A percentile compares a stretch with the other conserved stretches of the same genome.
Evolutionary conservation across 2,888 invertebrate species (phyloP).

Genomic region (Parapristionchus giblindavisi): DNA sequence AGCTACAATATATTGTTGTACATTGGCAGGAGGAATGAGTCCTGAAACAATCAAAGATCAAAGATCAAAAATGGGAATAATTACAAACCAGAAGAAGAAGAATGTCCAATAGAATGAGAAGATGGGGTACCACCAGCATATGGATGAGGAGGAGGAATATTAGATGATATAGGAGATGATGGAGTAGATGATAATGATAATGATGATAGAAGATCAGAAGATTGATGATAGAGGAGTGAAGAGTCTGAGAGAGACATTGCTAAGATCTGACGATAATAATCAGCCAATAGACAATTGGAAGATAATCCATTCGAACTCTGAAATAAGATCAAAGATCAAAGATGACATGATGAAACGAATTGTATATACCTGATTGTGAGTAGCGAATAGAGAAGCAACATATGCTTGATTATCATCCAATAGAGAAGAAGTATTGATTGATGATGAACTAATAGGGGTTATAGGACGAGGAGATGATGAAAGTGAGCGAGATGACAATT

Average conservation of each 20-base stretch:
- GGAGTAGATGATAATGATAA: not conserved
- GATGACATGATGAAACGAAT: not conserved
- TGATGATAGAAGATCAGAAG: not conserved
- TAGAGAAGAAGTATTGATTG: constrained; percentile 17
- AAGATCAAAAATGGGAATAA: no score
- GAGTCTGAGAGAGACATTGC: no score
- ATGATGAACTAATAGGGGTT: no score
- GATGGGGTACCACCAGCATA: constrained; percentile 21
- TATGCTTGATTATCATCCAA: constrained; percentile 31
- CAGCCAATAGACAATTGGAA: constrained; percentile 15
- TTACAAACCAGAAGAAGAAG: constrained; percentile 6
- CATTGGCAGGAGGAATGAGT: constrained; percentile 27
- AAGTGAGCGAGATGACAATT: no score
- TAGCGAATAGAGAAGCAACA: constrained; percentile 26
- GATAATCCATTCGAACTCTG: constrained; percentile 21
- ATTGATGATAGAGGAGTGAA: constrained; percentile 1
- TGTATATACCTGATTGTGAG: no score
- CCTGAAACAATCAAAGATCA: not conserved
- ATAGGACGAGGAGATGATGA: no score
- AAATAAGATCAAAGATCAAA: constrained; percentile 15
- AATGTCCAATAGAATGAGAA: constrained; percentile 9
- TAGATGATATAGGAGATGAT: not conserved
- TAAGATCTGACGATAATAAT: constrained; percentile 34
- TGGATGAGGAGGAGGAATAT: constrained; percentile 1
- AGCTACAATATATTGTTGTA: constrained; percentile 33